Percentiles rank a stretch among this genome's conserved stretches.
Evolutionary conservation across 2,113 vertebrate species (phyloP).

Genomic region (Syrmaticus mikado): DNA sequence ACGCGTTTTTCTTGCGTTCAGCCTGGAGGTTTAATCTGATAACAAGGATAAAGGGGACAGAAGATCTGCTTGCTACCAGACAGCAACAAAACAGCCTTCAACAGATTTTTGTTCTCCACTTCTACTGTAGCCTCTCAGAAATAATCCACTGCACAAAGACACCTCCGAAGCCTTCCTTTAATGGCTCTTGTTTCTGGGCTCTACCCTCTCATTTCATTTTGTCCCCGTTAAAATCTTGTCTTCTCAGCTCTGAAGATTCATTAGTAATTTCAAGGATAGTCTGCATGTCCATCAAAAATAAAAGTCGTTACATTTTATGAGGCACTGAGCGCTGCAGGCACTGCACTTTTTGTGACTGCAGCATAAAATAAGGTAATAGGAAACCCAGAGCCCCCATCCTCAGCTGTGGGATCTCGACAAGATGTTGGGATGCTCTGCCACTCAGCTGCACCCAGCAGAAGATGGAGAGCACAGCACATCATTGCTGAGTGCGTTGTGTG

Average conservation of each 20-base stretch:
- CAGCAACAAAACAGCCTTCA: not conserved
- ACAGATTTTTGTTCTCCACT: too few species aligned
- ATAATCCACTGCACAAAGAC: not conserved
- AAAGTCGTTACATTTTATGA: not conserved
- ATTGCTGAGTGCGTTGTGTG: not conserved
- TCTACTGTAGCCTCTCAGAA: too few species aligned
- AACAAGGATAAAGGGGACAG: not conserved
- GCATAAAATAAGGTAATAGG: too few species aligned
- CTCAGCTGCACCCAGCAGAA: not conserved
- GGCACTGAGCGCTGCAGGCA: not conserved
- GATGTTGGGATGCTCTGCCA: not conserved
- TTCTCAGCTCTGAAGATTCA: not conserved
- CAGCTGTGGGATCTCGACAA: not conserved
- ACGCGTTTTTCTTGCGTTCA: not conserved
- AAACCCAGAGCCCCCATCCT: not conserved
- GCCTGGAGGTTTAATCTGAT: not conserved
- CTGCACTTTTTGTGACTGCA: not conserved
- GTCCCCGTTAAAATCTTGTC: not conserved
- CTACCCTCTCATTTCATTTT: not conserved
- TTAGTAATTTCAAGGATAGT: not conserved
- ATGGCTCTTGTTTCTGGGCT: not conserved
- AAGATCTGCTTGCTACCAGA: not conserved
- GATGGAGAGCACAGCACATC: not conserved
- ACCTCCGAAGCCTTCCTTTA: not conserved
- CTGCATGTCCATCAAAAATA: not conserved